Base-by-base conservation (phyloP, 2,113 vertebrate species). In the Perognathus longimembris region DNA sequence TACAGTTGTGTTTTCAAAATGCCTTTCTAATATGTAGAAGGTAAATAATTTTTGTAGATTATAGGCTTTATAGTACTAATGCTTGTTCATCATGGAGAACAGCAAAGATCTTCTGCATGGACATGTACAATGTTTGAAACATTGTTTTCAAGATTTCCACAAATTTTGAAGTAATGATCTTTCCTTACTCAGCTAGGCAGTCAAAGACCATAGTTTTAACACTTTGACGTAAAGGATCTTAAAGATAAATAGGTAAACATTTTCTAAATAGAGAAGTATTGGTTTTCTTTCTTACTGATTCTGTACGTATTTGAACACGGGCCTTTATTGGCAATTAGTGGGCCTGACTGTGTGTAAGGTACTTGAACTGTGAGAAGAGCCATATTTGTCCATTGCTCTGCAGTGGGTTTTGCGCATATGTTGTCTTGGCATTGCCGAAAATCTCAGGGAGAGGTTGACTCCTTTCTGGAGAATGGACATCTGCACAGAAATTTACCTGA, bases 1-100 rank as follows among this genome's bases (percentile, higher is more conserved):
- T 94, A 76, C 57, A n/a, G 7, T 75, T 20, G n/a, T 18, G 67
- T 59, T 93, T 96, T 93, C 38, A 77, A 90, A 93, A 86, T 81
- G 66, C 18, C 66, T 8, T 12, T 22, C 7, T 74, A 34, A 36
- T 67, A 80, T 95, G 94, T 92, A n/a, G 12, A 83, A 42, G 10
- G 22, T 57, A 18, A 34, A 42, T 89, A 42, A 61, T 83, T 85
- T 82, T 88, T 93, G 22, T 22, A 89, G 63, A 45, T 84, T 75
- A 74, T 32, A 12, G 82, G 54, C 42, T 87, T 94, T 87, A 32
- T 3, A 69, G 22, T 78, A 30, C 90, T 82, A 92, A 86, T 71
- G 26, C 6, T 40, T 81, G 20, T 74, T 92, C n/a, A 42, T 21
- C 66, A 22, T 32, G 26, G 18, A 45, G 90, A 93, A 91, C 75